Conservation (phyloP, 2,797 vertebrate species). For the Myoxocephalus aenaeus region DNA sequence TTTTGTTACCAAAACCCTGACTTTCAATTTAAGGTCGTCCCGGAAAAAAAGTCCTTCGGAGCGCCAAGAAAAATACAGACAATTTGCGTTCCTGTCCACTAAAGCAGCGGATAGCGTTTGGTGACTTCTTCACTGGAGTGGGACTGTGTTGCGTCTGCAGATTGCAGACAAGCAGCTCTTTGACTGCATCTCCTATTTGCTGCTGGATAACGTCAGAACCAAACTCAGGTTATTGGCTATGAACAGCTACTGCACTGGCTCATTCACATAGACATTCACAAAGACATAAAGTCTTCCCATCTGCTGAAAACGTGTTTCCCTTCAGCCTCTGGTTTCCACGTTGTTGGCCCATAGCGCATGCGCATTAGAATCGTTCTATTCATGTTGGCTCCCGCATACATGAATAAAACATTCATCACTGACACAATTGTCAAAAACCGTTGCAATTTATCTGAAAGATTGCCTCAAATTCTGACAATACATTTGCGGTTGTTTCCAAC, state of each 20-base stretch:
- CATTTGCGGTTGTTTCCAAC: background rate
- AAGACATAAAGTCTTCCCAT: background rate
- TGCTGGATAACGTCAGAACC: background rate
- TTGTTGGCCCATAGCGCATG: background rate
- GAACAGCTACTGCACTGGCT: background rate
- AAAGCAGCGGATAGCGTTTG: background rate
- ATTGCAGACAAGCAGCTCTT: background rate
- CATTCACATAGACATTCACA: background rate
- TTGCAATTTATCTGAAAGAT: background rate
- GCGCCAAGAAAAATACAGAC: no score
- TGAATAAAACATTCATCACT: background rate
- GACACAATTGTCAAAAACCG: background rate
- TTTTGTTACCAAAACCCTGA: no score
- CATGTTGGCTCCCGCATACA: background rate
- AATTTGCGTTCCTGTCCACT: no score
- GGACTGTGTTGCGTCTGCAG: background rate
- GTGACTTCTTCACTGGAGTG: background rate
- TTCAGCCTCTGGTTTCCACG: background rate
- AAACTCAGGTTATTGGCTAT: background rate
- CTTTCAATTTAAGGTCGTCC: no score
- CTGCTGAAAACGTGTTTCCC: no score
- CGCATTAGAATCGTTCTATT: background rate
- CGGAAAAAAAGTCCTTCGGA: no score
- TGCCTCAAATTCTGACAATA: background rate
- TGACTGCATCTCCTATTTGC: background rate